phyloP scores from a whole-genome alignment of 2,888 invertebrate genomes.

The Halictus ligatus region DNA sequence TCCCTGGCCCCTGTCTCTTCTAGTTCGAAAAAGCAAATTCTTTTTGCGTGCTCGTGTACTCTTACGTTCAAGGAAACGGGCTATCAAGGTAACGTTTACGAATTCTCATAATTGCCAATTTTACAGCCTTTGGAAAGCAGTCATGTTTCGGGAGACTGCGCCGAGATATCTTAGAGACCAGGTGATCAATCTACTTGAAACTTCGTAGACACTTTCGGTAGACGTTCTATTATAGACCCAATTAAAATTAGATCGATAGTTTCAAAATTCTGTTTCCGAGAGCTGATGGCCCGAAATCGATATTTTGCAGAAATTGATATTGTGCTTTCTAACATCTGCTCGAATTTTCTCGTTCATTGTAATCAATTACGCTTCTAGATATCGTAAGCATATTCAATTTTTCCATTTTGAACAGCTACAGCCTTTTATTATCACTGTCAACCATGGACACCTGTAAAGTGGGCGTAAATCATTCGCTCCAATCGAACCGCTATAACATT shows the following conservation, averaged over 20 bases:
- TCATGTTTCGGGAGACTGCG: background rate
- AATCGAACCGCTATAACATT: background rate
- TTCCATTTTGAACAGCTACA: too few relatives aligned
- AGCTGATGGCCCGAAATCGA: too few relatives aligned
- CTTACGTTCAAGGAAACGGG: background rate
- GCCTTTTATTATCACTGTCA: background rate
- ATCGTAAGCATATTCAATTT: too few relatives aligned
- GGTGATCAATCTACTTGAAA: background rate
- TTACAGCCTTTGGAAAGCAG: background rate
- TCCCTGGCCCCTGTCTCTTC: background rate
- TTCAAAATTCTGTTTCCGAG: background rate
- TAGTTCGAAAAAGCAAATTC: background rate
- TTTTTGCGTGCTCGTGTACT: background rate
- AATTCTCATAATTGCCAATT: background rate
- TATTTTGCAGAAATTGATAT: background rate
- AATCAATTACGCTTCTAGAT: background rate
- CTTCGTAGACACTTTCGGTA: background rate
- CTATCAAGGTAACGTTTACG: background rate
- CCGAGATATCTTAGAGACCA: background rate
- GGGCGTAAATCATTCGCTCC: background rate
- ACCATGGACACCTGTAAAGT: background rate
- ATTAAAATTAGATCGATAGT: background rate
- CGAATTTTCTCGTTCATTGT: background rate
- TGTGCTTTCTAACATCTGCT: background rate
- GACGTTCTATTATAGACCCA: background rate